Evolutionary conservation across 2,797 vertebrate genomes (phyloP).

Genomic region (Falco cherrug): DNA sequence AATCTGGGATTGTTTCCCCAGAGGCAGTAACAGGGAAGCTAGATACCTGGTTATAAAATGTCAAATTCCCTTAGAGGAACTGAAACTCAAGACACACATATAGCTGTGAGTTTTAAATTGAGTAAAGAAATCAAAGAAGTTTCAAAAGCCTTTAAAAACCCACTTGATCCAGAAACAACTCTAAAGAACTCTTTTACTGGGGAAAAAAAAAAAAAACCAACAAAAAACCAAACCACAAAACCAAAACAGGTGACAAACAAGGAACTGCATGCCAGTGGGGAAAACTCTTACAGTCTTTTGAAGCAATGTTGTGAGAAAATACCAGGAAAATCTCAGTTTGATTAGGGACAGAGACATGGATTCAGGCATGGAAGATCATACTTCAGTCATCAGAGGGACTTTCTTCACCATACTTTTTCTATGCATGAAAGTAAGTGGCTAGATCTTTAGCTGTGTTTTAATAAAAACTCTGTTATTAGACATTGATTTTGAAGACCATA

Average conservation of each 20-base stretch:
- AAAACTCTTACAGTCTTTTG: not conserved
- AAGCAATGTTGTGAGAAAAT: not conserved
- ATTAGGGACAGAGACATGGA: not conserved
- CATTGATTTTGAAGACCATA: not conserved
- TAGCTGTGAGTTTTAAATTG: conserved; percentile 10
- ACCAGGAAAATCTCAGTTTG: not conserved
- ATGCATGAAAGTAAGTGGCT: conserved; percentile 10
- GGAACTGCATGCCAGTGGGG: not conserved
- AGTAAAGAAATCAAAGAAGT: not conserved
- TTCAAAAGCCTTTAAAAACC: not conserved
- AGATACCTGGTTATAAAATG: conserved; percentile 27
- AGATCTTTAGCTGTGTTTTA: not conserved
- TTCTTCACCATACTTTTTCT: not conserved
- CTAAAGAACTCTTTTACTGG: not conserved
- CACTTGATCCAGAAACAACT: not conserved
- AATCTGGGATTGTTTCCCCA: conserved; percentile 53
- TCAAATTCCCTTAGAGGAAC: conserved; percentile 12
- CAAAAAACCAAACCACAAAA: not conserved
- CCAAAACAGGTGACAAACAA: not conserved
- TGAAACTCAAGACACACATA: not conserved
- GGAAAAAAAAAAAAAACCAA: not conserved
- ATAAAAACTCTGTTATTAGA: not conserved
- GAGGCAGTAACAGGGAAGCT: not conserved
- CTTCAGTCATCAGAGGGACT: not conserved
- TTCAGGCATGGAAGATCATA: not conserved